A percentile compares a stretch with the other conserved stretches of the same genome.
phyloP scores from a whole-genome alignment of 2,888 invertebrate genomes.

The Camponotus fellah region DNA sequence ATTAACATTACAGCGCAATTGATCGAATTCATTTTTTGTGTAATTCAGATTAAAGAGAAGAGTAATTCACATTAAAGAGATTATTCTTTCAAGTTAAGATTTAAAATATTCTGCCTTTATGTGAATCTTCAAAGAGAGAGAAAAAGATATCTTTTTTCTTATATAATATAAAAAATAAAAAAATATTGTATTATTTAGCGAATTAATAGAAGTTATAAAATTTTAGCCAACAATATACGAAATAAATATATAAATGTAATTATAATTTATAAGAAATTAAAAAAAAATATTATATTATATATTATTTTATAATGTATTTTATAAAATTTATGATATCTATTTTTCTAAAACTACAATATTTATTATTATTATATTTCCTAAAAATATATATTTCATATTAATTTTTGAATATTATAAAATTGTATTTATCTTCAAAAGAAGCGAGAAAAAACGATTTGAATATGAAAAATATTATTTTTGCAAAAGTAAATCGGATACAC shows the following conservation, averaged over 20 bases:
- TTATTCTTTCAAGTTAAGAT: slow-evolving; percentile 17
- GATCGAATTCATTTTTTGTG: slow-evolving; percentile 20
- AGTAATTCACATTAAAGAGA: slow-evolving; percentile 12
- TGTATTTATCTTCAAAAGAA: neutral
- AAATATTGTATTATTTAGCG: neutral
- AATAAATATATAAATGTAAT: neutral
- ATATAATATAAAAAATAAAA: neutral
- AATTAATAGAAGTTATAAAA: neutral
- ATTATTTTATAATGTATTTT: neutral
- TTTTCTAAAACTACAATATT: neutral
- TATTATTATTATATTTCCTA: neutral
- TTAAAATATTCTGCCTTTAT: slow-evolving; percentile 14
- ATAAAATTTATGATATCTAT: neutral
- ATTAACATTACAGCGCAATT: slow-evolving; percentile 31
- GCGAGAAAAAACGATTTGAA: neutral
- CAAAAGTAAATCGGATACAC: neutral
- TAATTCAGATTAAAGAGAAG: slow-evolving; percentile 6
- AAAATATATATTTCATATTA: neutral
- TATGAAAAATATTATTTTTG: neutral
- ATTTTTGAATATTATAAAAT: neutral
- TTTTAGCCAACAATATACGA: neutral
- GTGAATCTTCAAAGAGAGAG: neutral
- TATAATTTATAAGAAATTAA: neutral
- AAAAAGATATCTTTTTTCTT: neutral
- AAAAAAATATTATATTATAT: no score